phyloP scores from a whole-genome alignment of 64 coral and sea anemone species.

The Pachyseris speciosa region DNA sequence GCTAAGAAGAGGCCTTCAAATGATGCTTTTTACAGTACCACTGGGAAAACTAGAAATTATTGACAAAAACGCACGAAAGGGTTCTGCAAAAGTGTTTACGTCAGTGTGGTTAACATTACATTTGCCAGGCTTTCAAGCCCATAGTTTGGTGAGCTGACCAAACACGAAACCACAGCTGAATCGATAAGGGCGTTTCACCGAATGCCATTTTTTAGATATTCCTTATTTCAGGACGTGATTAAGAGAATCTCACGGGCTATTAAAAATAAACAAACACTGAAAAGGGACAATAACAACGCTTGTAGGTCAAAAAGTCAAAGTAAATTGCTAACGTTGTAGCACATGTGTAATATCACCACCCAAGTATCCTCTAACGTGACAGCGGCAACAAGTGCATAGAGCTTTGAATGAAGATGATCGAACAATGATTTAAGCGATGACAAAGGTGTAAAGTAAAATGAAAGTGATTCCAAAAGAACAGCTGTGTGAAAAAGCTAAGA shows the following conservation, averaged over 20 bases:
- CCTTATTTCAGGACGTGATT: not conserved
- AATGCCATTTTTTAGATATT: not conserved
- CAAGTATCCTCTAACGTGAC: not conserved
- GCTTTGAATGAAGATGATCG: not conserved
- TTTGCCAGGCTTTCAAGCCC: not conserved
- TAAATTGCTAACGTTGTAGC: not conserved
- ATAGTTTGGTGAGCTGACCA: not conserved
- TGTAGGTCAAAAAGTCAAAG: slow-evolving; percentile 11
- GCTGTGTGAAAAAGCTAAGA: not conserved
- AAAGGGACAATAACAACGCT: not conserved
- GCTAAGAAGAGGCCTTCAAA: not conserved
- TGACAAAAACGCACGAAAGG: not conserved
- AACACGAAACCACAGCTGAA: slow-evolving; percentile 23
- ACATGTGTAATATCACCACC: not conserved
- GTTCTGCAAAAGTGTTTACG: not conserved
- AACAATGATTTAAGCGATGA: not conserved
- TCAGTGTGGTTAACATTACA: not conserved
- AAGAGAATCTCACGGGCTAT: not conserved
- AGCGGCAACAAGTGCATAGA: not conserved
- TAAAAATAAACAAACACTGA: slow-evolving; percentile 14
- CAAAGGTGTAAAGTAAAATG: not conserved
- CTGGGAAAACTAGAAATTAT: too few species aligned
- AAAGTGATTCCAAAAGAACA: slow-evolving; percentile 3
- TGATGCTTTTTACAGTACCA: not conserved
- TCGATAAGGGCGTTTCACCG: not conserved